Base-by-base conservation (phyloP, 2,113 vertebrate species). In the Vulpes ferrilata region DNA sequence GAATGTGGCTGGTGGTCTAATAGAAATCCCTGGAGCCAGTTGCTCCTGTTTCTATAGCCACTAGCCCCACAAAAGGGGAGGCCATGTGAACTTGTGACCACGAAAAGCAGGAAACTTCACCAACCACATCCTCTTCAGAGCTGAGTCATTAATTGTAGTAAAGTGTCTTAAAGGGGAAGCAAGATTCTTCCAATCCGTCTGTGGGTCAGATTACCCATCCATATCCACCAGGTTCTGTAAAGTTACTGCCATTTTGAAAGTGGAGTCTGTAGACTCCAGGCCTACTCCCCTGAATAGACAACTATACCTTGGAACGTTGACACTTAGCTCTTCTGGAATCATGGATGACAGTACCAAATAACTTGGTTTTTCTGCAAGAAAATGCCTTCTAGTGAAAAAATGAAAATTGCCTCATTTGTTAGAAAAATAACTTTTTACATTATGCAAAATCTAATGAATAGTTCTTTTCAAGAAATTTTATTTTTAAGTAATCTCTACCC, bases 101-200 rank as follows among this genome's bases (percentile, higher is more conserved):
- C 83, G 13, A 43, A 83, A 83, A 78, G n/a, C 90, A 95, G 91
- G 81, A 96, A 97, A 85, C 81, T 92, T 93, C 32, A 87, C 51
- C 2, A 3, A 88, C 95, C 93, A 96, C 95, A 95, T 97, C 96
- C 97, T 95, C 89, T 94, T 91, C 55, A 79, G 86, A 86, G 79
- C 93, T 97, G 90, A 96, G 88, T 95, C 91, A 90, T 79, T 60
- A 90, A 78, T 83, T 69, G 71, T 59, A 13, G 71, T 59, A 13
- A 55, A 65, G 35, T 82, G n/a, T 82, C 53, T 91, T 79, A 73
- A 94, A 90, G 85, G 79, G 88, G 91, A 97, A 94, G 88, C 35
- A 30, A 53, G 19, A 10, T 43, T 43, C 85, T 91, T 86, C 89
- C 1, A 76, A 35, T 22, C n/a, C 3, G 79, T 5, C 71, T 80